Base-by-base conservation (phyloP, 2,113 vertebrate species). In the Proterorhinus semilunaris region DNA sequence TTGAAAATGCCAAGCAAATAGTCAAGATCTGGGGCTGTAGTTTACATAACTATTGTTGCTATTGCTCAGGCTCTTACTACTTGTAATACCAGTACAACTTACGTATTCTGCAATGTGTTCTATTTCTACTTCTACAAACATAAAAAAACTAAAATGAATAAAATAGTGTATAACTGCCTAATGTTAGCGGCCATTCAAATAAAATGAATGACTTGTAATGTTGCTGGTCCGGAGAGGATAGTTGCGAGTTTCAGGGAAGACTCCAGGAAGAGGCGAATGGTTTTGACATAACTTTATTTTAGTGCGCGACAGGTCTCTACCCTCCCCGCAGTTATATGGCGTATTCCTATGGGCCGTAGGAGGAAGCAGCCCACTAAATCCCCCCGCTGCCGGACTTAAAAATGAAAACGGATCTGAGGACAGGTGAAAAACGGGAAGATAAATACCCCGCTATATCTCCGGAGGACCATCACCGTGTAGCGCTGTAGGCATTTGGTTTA, bases 251-350 rank as follows among this genome's bases (percentile, higher is more conserved):
- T 89, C 90, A 93, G 93, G 92, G 92, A 91, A 92, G 91, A 93
- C 93, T 93, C 90, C 95, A 95, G 94, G 95, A 96, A 95, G 94
- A 95, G 91, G 82, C 90, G 93, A 94, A 97, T 98, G 96, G 94
- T 96, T 98, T 98, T 98, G 95, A 97, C 95, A 98, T 95, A 95
- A 97, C 94, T 93, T 94, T 93, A 93, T 95, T 96, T 95, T 95
- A 95, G 94, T 93, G 94, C 87, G 65, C 91, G 84, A 92, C 93
- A 93, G 93, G 91, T 89, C 94, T 93, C 87, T 91, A 92, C 91
- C 93, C 94, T 96, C 95, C 94, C 95, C 90, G 94, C 46, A 89
- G 95, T 95, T 96, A 96, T 96, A 96, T 95, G 93, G 92, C 93
- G 74, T 91, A 92, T 93, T 94, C 95, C 94, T 72, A 87, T 54